Evolutionary conservation across 2,113 vertebrate genomes (phyloP).

Genomic region (Rutilus rutilus): DNA sequence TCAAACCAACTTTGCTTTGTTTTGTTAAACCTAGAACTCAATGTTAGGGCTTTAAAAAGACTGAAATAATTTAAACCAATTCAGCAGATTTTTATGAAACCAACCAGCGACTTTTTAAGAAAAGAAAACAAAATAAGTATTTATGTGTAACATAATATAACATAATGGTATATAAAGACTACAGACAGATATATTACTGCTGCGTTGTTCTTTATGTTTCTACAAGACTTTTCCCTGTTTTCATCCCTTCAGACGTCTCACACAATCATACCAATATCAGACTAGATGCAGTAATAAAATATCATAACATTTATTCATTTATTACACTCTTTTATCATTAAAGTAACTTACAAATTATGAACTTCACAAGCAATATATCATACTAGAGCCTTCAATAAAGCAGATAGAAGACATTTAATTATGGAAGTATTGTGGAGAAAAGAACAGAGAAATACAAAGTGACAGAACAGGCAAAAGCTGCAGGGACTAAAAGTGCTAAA

Average conservation of each 20-base stretch:
- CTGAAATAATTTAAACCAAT: too few relatives aligned
- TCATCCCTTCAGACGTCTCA: too few relatives aligned
- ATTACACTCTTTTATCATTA: not conserved
- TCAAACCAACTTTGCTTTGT: too few relatives aligned
- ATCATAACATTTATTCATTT: not conserved
- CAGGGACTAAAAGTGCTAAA: not conserved
- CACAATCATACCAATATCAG: too few relatives aligned
- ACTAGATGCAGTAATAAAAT: not conserved
- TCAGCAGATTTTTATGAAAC: too few relatives aligned
- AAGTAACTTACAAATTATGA: not conserved
- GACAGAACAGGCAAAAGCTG: not conserved
- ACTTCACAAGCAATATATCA: not conserved
- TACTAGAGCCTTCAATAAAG: not conserved
- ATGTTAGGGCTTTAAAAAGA: too few relatives aligned
- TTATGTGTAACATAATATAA: too few relatives aligned
- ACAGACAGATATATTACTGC: not conserved
- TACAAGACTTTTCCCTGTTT: not conserved
- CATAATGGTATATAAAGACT: not conserved
- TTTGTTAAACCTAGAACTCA: too few relatives aligned
- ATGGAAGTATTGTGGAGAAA: not conserved
- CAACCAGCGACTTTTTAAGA: too few relatives aligned
- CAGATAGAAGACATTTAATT: too few relatives aligned
- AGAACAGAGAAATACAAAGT: not conserved
- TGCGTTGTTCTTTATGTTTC: too few relatives aligned
- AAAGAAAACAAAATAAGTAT: too few relatives aligned